A percentile compares a stretch with the other conserved stretches of the same genome.
phyloP scores from a whole-genome alignment of 2,797 vertebrate genomes.

The Micrastur ruficollis region DNA sequence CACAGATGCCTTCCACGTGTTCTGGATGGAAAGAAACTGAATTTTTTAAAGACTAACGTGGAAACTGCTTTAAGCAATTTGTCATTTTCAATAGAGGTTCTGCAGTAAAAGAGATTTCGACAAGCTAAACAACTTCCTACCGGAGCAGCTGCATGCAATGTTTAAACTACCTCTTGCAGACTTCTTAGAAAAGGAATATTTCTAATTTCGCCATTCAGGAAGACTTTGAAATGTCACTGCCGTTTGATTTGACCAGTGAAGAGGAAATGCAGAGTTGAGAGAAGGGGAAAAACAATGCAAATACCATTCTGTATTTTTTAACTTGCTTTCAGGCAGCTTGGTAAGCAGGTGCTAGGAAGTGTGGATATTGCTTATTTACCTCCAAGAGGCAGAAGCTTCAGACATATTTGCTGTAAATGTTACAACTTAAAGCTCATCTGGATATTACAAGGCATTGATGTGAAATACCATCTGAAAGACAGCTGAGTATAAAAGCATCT shows the following conservation, averaged over 20 bases:
- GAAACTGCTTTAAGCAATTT: conserved; percentile 70
- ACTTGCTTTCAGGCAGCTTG: not conserved
- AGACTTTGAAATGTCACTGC: conserved; percentile 49
- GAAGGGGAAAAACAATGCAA: not conserved
- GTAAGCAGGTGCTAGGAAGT: not conserved
- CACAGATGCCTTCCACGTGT: conserved; percentile 65
- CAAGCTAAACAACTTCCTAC: conserved; percentile 54
- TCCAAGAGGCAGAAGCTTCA: not conserved
- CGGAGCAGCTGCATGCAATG: not conserved
- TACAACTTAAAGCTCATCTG: not conserved
- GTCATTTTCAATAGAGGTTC: conserved; percentile 62
- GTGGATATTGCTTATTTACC: not conserved
- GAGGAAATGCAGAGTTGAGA: not conserved
- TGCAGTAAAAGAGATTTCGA: conserved; percentile 14
- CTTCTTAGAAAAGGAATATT: not conserved
- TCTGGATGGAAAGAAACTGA: conserved; percentile 36
- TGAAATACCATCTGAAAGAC: not conserved
- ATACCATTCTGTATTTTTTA: not conserved
- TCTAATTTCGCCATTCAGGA: conserved; percentile 20
- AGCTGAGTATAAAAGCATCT: not conserved
- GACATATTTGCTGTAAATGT: not conserved
- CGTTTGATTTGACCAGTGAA: not conserved
- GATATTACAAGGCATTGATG: not conserved
- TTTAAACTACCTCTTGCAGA: not conserved
- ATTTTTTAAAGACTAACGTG: conserved; percentile 58